Conservation (phyloP, 2,888 invertebrate species). For the Brachylomia viminalis region DNA sequence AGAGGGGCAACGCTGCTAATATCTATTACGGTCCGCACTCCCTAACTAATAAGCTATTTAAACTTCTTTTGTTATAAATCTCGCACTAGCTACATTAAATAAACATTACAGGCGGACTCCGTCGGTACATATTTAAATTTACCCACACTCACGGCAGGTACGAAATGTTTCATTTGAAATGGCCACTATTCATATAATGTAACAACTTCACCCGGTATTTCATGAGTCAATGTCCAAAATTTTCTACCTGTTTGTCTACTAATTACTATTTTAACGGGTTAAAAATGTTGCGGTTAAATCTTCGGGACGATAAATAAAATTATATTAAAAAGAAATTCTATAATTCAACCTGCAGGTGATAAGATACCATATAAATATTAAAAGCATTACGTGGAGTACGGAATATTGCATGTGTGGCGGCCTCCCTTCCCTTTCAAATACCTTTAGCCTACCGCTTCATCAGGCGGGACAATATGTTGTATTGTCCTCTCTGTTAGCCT, state of each 20-base stretch:
- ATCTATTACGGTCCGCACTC: conserved; percentile 49
- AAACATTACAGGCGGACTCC: conserved; percentile 53
- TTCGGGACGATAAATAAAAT: conserved; percentile 10
- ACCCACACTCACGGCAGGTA: conserved; percentile 45
- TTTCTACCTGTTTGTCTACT: conserved; percentile 53
- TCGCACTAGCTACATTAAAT: conserved; percentile 63
- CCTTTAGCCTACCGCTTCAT: conserved; percentile 39
- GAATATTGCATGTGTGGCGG: conserved; percentile 25
- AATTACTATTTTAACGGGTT: conserved; percentile 59
- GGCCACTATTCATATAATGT: conserved; percentile 64
- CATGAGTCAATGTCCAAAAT: conserved; percentile 45
- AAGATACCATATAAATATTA: not conserved
- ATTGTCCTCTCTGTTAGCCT: conserved; percentile 46
- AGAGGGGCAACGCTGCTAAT: conserved; percentile 33
- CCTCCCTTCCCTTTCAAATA: conserved; percentile 41
- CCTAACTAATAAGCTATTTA: conserved; percentile 52
- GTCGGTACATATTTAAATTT: conserved; percentile 66
- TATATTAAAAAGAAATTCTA: conserved; percentile 1
- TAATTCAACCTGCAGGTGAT: not conserved
- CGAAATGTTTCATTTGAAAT: conserved; percentile 63
- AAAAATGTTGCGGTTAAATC: conserved; percentile 42
- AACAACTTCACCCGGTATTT: conserved; percentile 49
- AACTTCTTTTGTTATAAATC: conserved; percentile 73
- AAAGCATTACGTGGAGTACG: not conserved
- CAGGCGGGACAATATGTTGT: conserved; percentile 45